Base-by-base conservation (phyloP, 2,797 vertebrate genomes). In the Crocidura indochinensis region DNA sequence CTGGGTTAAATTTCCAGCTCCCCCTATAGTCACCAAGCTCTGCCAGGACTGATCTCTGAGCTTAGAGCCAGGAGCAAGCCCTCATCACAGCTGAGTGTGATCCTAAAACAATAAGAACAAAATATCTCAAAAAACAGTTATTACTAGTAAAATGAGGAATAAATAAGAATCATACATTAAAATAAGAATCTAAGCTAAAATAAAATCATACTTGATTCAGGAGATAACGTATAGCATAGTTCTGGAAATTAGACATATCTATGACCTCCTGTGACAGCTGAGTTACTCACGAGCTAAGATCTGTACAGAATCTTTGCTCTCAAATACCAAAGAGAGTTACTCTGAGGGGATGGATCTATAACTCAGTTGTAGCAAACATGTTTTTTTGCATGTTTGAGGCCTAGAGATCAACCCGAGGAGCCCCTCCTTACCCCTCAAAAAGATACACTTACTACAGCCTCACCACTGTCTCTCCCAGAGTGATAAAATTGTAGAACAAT, bases 111-210 rank as follows among this genome's bases (percentile, higher is more conserved):
- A 38, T 38, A 38, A 38, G 6, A 60, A 60, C 17, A 9, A 64
- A 89, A 87, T 76, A 80, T 60, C 93, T 85, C 88, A 78, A 74
- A 81, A 46, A 47, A 47, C 79, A 83, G 53, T 91, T 94, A 79
- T 87, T 69, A 91, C 56, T 84, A 91, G 80, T 10, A 91, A 85
- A 91, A 60, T 80, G 6, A 51, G 64, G 12, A 60, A 20, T 51
- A 60, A 60, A 44, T 81, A 53, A 44, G 26, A 65, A 65, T 3
- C 8, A 65, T 10, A 65, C 24, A 27, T 10, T 11, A 27, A 27
- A 65, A 24, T 0, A 26, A 65, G 22, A 24, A 65, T 26, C 10
- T 9, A 65, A 24, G 26, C 20, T 56, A 65, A 65, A 65, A 27
- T 27, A 65, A 15, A 65, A 17, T n/a, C 9, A 56, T 56, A 24